Evolutionary conservation across 2,888 invertebrate genomes (phyloP), one percentile per base, ranked within the genome.

Genomic region (Philhelius pedissequus): DNA sequence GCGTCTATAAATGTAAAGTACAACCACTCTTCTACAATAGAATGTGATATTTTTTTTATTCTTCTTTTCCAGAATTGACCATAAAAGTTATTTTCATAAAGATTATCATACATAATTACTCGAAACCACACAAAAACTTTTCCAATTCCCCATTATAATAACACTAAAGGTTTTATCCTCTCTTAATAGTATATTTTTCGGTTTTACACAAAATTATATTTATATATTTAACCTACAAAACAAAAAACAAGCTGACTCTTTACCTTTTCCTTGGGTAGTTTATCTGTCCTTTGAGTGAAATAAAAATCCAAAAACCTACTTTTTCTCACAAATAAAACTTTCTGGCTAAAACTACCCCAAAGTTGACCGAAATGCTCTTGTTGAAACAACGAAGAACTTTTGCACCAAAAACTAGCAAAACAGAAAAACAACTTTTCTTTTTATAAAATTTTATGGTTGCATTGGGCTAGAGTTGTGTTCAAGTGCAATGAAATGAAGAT

Each of bases 81-180:
- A 58, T 58, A 22, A 15, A 38, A 60, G 18, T 27, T 35, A 32
- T 50, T 7, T 4, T 38, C 58, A 69, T 64, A 70, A 35, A 81
- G 64, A 81, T 76, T 81, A 76, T 40, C 76, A 76, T 76, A 64
- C 50, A 40, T 76, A 81, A 76, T 76, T 81, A 81, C 40, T 54
- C 50, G 25, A 54, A 40, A 58, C 32, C 18, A 32, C 40, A 58
- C 8, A 40, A 40, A 50, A 76, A 76, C 60, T 70, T 76, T 76
- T 70, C 50, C 27, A 56, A 64, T 64, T 70, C 25, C 70, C 43
- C 76, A 81, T 81, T 81, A 81, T 64, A 76, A 76, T 32, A 54
- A 56, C 56, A 75, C 40, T 80, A 80, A 80, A 64, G 69, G 70
- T 35, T 56, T 35, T 58, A 62, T 69, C 32, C 38, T 58, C 32